A percentile compares a stretch with the other conserved stretches of the same genome.
Conservation (phyloP, 2,888 invertebrate genomes). For the Platycnemis pennipes region DNA sequence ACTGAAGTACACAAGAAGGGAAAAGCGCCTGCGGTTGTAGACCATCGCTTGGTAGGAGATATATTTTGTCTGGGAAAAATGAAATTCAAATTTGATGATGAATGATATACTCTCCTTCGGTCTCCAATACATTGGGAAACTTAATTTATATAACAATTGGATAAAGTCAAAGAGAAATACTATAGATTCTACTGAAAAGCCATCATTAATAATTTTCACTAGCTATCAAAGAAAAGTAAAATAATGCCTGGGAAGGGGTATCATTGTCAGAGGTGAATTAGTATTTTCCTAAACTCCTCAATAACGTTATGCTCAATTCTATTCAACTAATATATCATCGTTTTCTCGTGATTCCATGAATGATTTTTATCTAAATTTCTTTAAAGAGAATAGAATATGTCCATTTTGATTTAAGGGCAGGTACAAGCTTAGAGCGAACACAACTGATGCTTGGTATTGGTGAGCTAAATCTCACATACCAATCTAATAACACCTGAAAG, state of each 20-base stretch:
- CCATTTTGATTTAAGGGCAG: too few species aligned
- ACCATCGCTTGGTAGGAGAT: neutral
- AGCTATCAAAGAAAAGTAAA: neutral
- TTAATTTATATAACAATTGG: neutral
- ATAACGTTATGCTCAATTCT: too few species aligned
- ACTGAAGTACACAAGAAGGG: neutral
- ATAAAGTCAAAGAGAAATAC: neutral
- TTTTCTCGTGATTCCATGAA: too few species aligned
- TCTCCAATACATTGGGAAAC: neutral
- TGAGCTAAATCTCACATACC: too few species aligned
- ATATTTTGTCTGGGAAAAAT: neutral
- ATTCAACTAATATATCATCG: too few species aligned
- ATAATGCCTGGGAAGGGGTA: neutral
- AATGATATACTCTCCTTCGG: neutral
- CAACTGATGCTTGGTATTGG: too few species aligned
- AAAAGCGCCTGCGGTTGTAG: neutral
- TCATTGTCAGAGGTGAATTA: too few species aligned
- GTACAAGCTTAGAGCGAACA: too few species aligned
- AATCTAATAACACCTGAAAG: neutral
- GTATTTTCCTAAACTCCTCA: too few species aligned
- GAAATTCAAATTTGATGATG: neutral
- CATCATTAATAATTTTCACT: neutral
- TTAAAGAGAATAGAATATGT: too few species aligned
- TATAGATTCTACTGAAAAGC: neutral
- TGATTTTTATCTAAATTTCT: too few species aligned